Evolutionary conservation across 2,888 invertebrate species (phyloP).

Genomic region (Netelia inedita): DNA sequence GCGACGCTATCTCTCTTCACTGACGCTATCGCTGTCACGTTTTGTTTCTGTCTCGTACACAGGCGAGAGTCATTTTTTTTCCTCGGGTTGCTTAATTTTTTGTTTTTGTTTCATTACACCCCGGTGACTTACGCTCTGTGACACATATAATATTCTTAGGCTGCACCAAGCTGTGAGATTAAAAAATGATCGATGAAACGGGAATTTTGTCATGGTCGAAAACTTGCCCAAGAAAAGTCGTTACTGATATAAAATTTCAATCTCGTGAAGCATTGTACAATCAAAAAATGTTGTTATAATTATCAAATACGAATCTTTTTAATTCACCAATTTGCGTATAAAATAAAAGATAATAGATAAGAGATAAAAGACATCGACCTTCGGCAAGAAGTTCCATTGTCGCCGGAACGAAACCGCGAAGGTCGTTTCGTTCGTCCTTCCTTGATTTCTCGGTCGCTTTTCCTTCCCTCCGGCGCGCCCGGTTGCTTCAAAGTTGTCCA

Average conservation of each 20-base stretch:
- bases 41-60: neutral
- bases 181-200: too few relatives aligned
- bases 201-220: too few relatives aligned
- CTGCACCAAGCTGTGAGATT: too few relatives aligned
- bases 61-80: neutral
- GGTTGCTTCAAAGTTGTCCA: conserved; percentile 24
- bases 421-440: neutral
- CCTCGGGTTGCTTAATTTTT: conserved; percentile 59
- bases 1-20: conserved; percentile 56
- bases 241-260: conserved; percentile 26
- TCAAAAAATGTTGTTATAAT: neutral
- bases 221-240: too few relatives aligned
- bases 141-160: too few relatives aligned
- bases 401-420: conserved; percentile 39
- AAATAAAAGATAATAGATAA: neutral
- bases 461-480: conserved; percentile 29
- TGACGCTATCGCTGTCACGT: neutral
- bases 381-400: conserved; percentile 5
- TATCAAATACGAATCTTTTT: neutral
- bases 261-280: conserved; percentile 3
- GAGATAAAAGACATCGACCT: neutral
- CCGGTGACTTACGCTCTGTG: too few relatives aligned
- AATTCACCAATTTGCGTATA: too few relatives aligned
- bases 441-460: conserved; percentile 1
- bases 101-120: neutral